These are phyloP conservation scores for Rafetus swinhoei DNA, from an alignment of 2,113 vertebrate genomes.

Conservation along the genomic window DNA sequence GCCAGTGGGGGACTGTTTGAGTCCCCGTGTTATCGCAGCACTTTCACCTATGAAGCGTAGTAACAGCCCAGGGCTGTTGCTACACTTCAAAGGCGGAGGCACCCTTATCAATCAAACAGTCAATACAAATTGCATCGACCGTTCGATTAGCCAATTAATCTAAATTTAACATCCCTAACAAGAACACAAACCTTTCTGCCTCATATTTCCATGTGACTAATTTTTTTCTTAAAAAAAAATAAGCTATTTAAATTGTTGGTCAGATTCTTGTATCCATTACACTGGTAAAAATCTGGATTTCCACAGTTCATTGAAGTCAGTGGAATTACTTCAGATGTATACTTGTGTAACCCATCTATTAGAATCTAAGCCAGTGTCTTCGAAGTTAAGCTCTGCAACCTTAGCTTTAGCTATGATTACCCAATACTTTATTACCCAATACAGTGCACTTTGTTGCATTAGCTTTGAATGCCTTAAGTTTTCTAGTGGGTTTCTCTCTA, in stretches of 20 bases:
- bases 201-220: not conserved
- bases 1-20: no score
- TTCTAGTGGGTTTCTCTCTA: not conserved
- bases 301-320: not conserved
- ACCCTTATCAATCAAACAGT: no score
- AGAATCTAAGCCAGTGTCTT: not conserved
- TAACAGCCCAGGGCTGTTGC: no score
- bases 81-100: no score
- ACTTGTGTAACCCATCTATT: not conserved
- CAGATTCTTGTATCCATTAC: not conserved
- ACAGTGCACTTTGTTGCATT: not conserved
- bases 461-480: not conserved
- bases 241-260: not conserved
- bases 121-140: no score
- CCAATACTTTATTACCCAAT: not conserved
- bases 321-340: not conserved
- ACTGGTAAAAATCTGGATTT: not conserved
- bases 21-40: no score
- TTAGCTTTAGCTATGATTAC: not conserved
- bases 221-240: not conserved
- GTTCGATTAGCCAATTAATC: no score
- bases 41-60: no score
- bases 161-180: not conserved
- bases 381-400: not conserved
- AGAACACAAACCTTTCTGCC: not conserved